Base-by-base conservation (phyloP, 2,888 invertebrate genomes). In the Aleiodes alternator region DNA sequence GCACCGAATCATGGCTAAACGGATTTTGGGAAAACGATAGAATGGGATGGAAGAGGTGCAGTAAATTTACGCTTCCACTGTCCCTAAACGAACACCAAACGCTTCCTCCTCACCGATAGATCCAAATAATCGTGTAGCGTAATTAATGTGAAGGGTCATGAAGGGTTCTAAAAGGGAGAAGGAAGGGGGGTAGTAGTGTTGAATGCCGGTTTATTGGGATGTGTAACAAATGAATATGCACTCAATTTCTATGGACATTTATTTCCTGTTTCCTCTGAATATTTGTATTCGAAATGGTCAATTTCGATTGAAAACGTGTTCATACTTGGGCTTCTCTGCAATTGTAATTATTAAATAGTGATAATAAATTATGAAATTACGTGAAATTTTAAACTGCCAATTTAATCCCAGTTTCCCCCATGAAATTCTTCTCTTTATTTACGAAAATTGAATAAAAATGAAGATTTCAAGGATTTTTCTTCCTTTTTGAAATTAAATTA, bases 1-100 rank as follows among this genome's bases (percentile, higher is more conserved):
- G 64, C 64, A 64, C 16, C 64, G 64, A 64, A 43, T 64, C 43
- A 64, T 64, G 64, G 64, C 38, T 64, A 64, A 64, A 64, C 64
- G 43, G 64, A 64, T 64, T 64, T 64, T 43, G n/a, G 34, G 34
- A n/a, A 31, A 29, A 43, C 43, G 14, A 38, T 14, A 43, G 38
- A 38, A 43, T 43, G 16, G 9, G 43, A 43, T 14, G 11, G 43
- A 7, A 43, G 23, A 23, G 64, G 16, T 16, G 12, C 43, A 64
- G 43, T 43, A 64, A 64, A 64, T 43, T 43, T 23, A 7, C 16
- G 64, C 29, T 16, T 64, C 34, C 14, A 16, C 23, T 48, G 23
- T 64, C 43, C 14, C 43, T 64, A 11, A 64, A 64, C 48, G 16
- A 64, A 48, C 48, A 48, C 16, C 16, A 48, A 43, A 48, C 12